Conservation (phyloP, 2,888 invertebrate genomes). For the Xestoiulus laeticollis region DNA sequence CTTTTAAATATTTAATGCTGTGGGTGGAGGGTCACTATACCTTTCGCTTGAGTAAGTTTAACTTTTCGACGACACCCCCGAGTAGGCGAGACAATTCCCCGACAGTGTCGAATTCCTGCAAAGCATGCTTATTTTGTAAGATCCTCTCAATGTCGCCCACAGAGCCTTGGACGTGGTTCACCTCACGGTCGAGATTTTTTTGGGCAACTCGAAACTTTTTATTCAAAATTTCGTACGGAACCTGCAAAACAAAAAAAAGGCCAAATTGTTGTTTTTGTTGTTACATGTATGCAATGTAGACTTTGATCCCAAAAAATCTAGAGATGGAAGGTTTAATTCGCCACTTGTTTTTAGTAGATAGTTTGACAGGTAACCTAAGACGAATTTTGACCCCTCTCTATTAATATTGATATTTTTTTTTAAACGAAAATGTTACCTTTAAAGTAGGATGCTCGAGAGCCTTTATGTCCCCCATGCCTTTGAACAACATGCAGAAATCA, state of each 20-base stretch:
- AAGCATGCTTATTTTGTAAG: conserved; percentile 68
- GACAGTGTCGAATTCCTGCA: conserved; percentile 64
- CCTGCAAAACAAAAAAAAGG: conserved; percentile 68
- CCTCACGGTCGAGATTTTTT: conserved; percentile 91
- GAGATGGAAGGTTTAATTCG: neutral
- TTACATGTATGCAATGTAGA: neutral
- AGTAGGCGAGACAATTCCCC: conserved; percentile 82
- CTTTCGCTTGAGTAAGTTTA: conserved; percentile 90
- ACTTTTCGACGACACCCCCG: conserved; percentile 87
- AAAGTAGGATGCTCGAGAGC: conserved; percentile 95
- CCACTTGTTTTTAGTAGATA: neutral
- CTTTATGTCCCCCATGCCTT: conserved; percentile 86
- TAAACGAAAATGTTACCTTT: conserved; percentile 73
- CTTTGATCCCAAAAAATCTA: neutral
- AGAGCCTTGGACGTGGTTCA: conserved; percentile 83
- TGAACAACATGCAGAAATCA: conserved; percentile 16
- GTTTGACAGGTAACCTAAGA: neutral
- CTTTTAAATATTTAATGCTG: neutral
- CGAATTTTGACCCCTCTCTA: neutral
- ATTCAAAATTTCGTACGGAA: conserved; percentile 97
- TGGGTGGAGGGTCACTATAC: conserved; percentile 60
- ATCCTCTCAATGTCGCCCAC: conserved; percentile 82
- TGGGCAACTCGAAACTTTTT: conserved; percentile 96
- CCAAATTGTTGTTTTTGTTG: neutral
- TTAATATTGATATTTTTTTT: neutral